Conservation (phyloP, 53 echinoderm and acorn worm species). For the Astropecten irregularis region DNA sequence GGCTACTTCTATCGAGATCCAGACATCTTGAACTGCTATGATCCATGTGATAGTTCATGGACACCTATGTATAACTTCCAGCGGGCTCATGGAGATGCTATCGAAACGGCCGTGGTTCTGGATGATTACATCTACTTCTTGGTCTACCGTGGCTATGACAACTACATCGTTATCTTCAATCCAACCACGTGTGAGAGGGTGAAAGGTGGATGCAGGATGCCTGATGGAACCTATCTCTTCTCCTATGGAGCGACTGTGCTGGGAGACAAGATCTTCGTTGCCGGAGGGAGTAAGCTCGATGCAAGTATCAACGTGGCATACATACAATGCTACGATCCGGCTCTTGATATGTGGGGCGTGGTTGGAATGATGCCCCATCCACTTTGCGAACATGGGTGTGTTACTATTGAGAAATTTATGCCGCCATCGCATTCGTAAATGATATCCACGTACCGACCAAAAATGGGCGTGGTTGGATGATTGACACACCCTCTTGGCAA, state of each 20-base stretch:
- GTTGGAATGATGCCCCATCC: conserved; percentile 83
- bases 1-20: conserved; percentile 98
- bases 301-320: conserved; percentile 90
- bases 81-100: conserved; percentile 89
- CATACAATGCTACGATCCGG: conserved; percentile 88
- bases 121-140: conserved; percentile 88
- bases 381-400: conserved; percentile 97
- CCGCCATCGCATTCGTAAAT: conserved; percentile 28
- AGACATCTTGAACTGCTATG: conserved; percentile 96
- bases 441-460: too few species aligned
- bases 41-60: conserved; percentile 84
- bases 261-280: conserved; percentile 88
- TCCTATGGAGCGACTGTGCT: conserved; percentile 91
- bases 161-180: conserved; percentile 89
- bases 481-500: too few species aligned
- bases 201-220: conserved; percentile 63
- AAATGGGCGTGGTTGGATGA: too few species aligned
- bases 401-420: conserved; percentile 96
- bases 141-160: conserved; percentile 94
- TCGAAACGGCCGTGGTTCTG: conserved; percentile 92
- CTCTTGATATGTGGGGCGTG: conserved; percentile 86
- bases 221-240: conserved; percentile 90
- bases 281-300: conserved; percentile 96
- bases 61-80: conserved; percentile 84
- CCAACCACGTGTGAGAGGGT: conserved; percentile 66